phyloP scores from a whole-genome alignment of 1,140 invertebrate species.

The Mercenaria mercenaria region DNA sequence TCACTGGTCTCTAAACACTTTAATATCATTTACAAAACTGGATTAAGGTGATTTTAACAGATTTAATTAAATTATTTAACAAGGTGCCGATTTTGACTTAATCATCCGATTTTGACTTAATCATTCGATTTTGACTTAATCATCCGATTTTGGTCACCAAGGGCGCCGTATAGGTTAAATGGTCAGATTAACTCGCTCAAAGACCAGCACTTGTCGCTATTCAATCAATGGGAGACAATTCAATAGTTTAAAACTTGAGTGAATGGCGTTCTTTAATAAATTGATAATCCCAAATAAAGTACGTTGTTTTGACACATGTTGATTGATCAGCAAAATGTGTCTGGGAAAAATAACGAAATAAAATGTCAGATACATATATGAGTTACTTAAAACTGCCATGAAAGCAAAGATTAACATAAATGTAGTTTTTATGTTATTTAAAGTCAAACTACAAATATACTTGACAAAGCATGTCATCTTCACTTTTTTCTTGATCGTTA shows the following conservation, averaged over 20 bases:
- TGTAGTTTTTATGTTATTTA: too few species aligned
- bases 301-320: conserved; percentile 8
- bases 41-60: not conserved
- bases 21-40: not conserved
- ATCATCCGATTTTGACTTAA: conserved; percentile 32
- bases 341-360: conserved; percentile 14
- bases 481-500: not conserved
- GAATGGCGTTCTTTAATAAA: not conserved
- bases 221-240: conserved; percentile 50
- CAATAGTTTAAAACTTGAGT: not conserved
- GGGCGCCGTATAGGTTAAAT: conserved; percentile 17
- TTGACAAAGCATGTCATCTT: not conserved
- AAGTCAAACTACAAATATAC: too few species aligned
- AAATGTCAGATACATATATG: too few species aligned
- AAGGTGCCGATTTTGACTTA: conserved; percentile 16
- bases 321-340: not conserved
- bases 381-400: too few species aligned
- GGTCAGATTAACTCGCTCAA: conserved; percentile 21
- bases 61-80: not conserved
- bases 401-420: too few species aligned
- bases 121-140: conserved; percentile 21
- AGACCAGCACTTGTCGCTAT: conserved; percentile 4
- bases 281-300: conserved; percentile 12
- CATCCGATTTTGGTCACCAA: not conserved
- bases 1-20: not conserved